phyloP scores from a whole-genome alignment of 2,888 invertebrate species.

The Auanema freiburgensis region DNA sequence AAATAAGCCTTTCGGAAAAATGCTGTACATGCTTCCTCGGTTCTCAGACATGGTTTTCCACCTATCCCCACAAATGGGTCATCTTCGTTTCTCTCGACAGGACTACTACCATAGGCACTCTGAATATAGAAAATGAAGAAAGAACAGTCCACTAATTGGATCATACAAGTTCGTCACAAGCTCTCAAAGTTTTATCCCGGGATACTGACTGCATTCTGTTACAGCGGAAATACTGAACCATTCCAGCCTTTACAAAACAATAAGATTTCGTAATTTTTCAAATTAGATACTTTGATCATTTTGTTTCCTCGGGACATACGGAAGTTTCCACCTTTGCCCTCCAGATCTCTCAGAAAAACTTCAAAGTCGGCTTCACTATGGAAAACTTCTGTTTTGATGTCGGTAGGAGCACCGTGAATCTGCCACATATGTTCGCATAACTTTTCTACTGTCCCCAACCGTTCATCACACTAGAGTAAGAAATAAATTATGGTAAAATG shows the following conservation, averaged over 20 bases:
- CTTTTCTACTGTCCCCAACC: conserved; percentile 45
- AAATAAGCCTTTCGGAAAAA: conserved; percentile 45
- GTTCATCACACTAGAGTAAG: conserved; percentile 42
- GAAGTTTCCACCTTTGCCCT: conserved; percentile 51
- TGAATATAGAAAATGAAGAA: conserved; percentile 3
- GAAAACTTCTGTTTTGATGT: conserved; percentile 38
- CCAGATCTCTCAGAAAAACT: conserved; percentile 41
- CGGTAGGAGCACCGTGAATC: conserved; percentile 38
- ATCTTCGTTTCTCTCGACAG: conserved; percentile 3
- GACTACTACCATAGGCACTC: conserved; percentile 11
- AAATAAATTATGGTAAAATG: background rate
- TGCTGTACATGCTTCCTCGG: conserved; percentile 38
- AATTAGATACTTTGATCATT: conserved; percentile 27
- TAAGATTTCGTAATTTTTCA: conserved; percentile 1
- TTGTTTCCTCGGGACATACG: conserved; percentile 52
- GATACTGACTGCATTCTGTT: conserved; percentile 38
- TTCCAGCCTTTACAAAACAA: conserved; percentile 23
- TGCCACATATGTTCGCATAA: conserved; percentile 45
- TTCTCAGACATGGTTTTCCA: conserved; percentile 17
- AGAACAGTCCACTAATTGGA: background rate
- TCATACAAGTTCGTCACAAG: conserved; percentile 20
- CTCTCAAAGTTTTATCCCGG: conserved; percentile 18
- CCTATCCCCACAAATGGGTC: background rate
- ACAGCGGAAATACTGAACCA: conserved; percentile 44
- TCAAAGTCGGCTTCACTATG: conserved; percentile 39